Percentiles rank a stretch among this genome's conserved stretches.
Evolutionary conservation across 2,888 invertebrate genomes (phyloP).

Genomic region (Tetropium fuscum): DNA sequence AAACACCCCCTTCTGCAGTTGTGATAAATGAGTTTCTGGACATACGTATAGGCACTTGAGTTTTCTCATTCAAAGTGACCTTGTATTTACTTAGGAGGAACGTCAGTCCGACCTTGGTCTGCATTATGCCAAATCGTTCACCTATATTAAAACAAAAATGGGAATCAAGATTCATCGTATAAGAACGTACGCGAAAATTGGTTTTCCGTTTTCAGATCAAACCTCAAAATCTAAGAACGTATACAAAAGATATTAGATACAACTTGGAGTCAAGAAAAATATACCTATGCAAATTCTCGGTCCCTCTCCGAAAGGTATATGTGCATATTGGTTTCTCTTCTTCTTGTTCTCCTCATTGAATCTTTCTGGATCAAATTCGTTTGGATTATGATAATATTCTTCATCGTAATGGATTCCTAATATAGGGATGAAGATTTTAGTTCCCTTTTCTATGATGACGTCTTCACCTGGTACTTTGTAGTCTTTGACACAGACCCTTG

Average conservation of each 20-base stretch:
- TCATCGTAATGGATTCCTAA: background rate
- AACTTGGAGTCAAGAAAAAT: no score
- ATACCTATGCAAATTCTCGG: background rate
- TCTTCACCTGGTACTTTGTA: background rate
- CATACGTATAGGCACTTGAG: slow-evolving; percentile 47
- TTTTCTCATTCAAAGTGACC: slow-evolving; percentile 53
- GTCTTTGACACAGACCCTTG: background rate
- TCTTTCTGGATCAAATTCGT: background rate
- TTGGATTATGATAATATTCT: background rate
- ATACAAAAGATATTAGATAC: no score
- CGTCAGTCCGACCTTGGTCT: slow-evolving; percentile 61
- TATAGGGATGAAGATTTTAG: background rate
- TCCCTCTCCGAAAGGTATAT: background rate
- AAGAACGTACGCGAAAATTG: background rate
- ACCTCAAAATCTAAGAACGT: no score
- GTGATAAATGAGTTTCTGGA: slow-evolving; percentile 46
- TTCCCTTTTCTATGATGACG: background rate
- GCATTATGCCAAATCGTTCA: slow-evolving; percentile 48
- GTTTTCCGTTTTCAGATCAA: background rate
- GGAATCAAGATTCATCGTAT: background rate
- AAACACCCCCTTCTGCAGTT: slow-evolving; percentile 43
- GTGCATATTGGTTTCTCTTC: background rate
- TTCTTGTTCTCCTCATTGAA: background rate
- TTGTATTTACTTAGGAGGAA: slow-evolving; percentile 57
- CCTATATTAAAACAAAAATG: slow-evolving; percentile 34